Evolutionary conservation across 2,113 vertebrate genomes (phyloP).

Genomic region (Anas platyrhynchos): DNA sequence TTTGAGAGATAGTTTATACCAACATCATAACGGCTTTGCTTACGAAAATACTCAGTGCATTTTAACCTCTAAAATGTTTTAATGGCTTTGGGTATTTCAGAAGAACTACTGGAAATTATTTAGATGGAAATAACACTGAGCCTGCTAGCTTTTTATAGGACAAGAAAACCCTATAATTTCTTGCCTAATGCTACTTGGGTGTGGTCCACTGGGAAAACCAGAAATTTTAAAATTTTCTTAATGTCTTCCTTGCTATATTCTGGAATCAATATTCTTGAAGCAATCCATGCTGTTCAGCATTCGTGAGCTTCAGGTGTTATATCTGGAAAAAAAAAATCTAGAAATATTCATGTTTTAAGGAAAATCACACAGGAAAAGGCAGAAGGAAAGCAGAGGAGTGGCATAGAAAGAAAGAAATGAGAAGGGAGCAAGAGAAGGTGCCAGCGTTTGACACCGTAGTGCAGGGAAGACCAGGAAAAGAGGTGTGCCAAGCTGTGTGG

Average conservation of each 20-base stretch:
- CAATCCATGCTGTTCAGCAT: neutral
- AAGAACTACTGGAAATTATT: constrained; percentile 12
- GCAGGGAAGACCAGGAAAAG: neutral
- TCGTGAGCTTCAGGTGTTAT: neutral
- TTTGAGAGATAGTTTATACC: neutral
- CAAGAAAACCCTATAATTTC: neutral
- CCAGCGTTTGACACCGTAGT: neutral
- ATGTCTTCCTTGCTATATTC: neutral
- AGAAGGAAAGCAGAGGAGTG: neutral
- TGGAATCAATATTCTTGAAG: neutral
- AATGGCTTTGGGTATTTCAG: constrained; percentile 12
- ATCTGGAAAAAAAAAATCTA: neutral
- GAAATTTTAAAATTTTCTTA: neutral
- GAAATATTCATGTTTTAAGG: neutral
- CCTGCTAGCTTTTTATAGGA: neutral
- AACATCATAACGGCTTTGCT: neutral
- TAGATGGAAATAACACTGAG: neutral
- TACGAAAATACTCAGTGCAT: neutral
- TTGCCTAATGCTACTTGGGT: neutral
- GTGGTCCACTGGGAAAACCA: neutral
- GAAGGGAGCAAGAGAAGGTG: neutral
- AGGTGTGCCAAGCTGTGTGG: neutral
- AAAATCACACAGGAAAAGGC: neutral
- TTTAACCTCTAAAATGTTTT: constrained; percentile 9
- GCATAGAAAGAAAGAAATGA: neutral